phyloP scores from a whole-genome alignment of 2,888 invertebrate species.

The Altica lythri region DNA sequence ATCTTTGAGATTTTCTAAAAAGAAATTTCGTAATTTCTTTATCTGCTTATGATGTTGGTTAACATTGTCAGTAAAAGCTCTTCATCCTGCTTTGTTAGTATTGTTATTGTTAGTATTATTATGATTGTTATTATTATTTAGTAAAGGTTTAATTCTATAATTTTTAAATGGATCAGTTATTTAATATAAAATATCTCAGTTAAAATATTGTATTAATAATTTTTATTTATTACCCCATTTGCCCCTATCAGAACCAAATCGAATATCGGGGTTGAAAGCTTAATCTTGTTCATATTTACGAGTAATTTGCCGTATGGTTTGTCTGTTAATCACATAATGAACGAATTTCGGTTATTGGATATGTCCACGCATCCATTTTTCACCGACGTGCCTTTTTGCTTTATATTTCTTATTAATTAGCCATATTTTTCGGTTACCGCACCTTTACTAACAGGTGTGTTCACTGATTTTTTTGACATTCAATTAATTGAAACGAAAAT shows the following conservation, averaged over 20 bases:
- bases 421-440: slow-evolving; percentile 7
- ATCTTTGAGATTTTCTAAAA: too few species aligned
- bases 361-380: slow-evolving; percentile 13
- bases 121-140: too few species aligned
- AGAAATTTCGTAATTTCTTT: too few species aligned
- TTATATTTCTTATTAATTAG: slow-evolving; percentile 15
- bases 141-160: too few species aligned
- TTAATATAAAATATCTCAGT: too few species aligned
- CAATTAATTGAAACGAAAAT: background rate
- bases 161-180: too few species aligned
- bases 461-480: slow-evolving; percentile 1
- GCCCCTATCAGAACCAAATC: background rate
- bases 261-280: slow-evolving; percentile 2
- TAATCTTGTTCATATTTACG: slow-evolving; percentile 3
- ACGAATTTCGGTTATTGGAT: slow-evolving; percentile 8
- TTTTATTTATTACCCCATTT: background rate
- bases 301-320: background rate
- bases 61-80: too few species aligned
- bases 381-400: background rate
- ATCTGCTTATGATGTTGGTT: too few species aligned
- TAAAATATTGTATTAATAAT: background rate
- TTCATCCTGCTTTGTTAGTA: too few species aligned
- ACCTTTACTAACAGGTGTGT: slow-evolving; percentile 1
- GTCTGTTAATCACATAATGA: slow-evolving; percentile 15
- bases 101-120: too few species aligned